Evolutionary conservation across 2,797 vertebrate genomes (phyloP).

Genomic region (Phyllotis vaccarum): DNA sequence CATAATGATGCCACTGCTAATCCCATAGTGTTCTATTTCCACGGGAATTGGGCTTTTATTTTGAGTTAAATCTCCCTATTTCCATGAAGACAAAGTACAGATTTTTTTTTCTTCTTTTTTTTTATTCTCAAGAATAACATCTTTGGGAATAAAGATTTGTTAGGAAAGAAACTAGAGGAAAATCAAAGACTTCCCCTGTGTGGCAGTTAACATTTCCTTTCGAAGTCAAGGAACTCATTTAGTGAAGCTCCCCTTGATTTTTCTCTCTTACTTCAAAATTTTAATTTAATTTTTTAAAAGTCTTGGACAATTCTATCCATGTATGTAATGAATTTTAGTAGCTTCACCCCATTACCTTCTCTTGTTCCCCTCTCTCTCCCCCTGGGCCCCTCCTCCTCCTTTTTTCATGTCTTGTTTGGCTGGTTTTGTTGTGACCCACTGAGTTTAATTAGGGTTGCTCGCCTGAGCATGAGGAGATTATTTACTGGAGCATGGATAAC

Average conservation of each 20-base stretch:
- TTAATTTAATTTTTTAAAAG: neutral
- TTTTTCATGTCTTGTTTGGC: neutral
- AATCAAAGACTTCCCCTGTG: neutral
- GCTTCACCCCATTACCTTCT: neutral
- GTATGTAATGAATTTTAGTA: neutral
- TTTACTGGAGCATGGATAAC: neutral
- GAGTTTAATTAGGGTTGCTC: neutral
- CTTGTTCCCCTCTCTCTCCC: too few relatives aligned
- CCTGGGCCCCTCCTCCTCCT: neutral
- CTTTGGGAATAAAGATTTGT: neutral
- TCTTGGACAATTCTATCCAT: neutral
- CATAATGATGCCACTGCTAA: slow-evolving; percentile 81
- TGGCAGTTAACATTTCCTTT: slow-evolving; percentile 22
- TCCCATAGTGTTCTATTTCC: slow-evolving; percentile 79
- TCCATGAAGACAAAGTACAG: slow-evolving; percentile 29
- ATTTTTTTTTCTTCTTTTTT: neutral
- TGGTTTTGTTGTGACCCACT: neutral
- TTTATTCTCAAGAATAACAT: slow-evolving; percentile 49
- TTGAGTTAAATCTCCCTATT: slow-evolving; percentile 71
- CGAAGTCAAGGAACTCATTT: neutral
- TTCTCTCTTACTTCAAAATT: neutral
- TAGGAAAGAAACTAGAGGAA: slow-evolving; percentile 15
- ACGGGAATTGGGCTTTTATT: slow-evolving; percentile 80
- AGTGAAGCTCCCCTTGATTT: neutral
- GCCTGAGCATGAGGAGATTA: neutral